Base-by-base conservation (phyloP, 2,113 vertebrate species). In the Mirounga angustirostris region DNA sequence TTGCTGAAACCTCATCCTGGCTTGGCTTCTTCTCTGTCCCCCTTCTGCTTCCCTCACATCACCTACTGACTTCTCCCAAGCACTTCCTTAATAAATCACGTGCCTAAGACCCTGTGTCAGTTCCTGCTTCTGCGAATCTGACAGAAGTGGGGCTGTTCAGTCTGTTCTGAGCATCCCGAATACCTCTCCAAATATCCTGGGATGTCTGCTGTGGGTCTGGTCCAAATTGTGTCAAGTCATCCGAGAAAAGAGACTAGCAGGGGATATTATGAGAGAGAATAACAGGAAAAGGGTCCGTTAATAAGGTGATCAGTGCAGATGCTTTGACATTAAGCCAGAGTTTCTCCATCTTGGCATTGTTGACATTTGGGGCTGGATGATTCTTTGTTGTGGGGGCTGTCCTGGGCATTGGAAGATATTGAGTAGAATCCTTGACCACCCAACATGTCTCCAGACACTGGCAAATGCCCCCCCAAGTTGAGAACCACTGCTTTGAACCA, bases 131-230 rank as follows among this genome's bases (percentile, higher is more conserved):
- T 84, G 78, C 0, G 4, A 28, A 61, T 19, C 76, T 21, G 65
- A 84, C 74, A 2, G 5, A 2, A 46, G 24, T 0, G 0, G 16
- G 67, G 22, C 2, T 22, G 24, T 14, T 79, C 40, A 4, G 54
- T 56, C n/a, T 0, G 0, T 43, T 11, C 50, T 2, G 16, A 71
- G 16, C 43, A 28, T 6, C 33, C 81, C 0, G 0, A 19, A 12
- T 14, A 24, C 21, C 65, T 80, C 65, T 56, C 74, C 12, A 11
- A 13, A 89, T n/a, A 46, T 30, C 63, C 58, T 8, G 13, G 50
- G 50, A 33, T 58, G 69, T 33, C 50, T 81, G 43, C 69, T 15
- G 33, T 59, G 46, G 67, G 50, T 52, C 36, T 80, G 85, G 76
- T 24, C 71, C 76, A 81, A 8, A 78, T 0, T 1, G 6, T 65